Evolutionary conservation across 37 sponge, comb jelly and placozoan genomes (phyloP), one percentile per base, ranked within the genome.

Genomic region (Aplysina aerophoba): DNA sequence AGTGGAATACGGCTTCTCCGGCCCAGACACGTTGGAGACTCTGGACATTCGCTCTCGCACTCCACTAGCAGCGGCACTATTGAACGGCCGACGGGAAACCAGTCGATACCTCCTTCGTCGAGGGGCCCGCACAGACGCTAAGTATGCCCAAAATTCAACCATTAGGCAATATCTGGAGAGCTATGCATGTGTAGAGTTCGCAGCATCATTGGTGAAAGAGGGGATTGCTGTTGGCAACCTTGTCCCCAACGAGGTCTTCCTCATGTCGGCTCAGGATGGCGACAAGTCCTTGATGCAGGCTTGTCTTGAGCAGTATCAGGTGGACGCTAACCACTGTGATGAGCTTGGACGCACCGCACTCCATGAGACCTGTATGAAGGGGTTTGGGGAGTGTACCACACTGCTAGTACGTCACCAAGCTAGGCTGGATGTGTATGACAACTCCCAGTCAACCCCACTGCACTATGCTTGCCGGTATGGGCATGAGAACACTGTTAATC

Each of bases 281-380:
- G 37, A 75, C 20, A 27, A 28, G 64, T n/a, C 24, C 28, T 27
- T 62, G 24, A n/a, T 62, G 27, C 64, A 13, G 64, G 24, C 64
- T 62, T 62, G 64, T 13, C 28, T 62, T 62, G 28, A 62, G 28
- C 28, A 62, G 27, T 28, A 62, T 27, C 24, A 28, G 11, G 28
- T 28, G 27, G 28, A 28, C 11, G 64, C 24, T 27, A n/a, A 11
- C 64, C 24, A n/a, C 64, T 6, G 24, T n/a, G 28, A n/a, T 27
- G 5, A 3, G 5, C 28, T 75, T 17, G 78, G 78, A 25, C 54
- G 44, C 53, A 75, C 78, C 13, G 78, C 78, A n/a, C 78, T 75
- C n/a, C 78, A 75, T 25, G 78, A 75, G n/a, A 44, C 78, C 37
- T 39, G 37, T 19, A 1, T 40, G 22, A 5, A 19, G 50, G 54